Percentiles rank a stretch among this genome's conserved stretches.
These are phyloP conservation scores for Aradus depressus DNA, from an alignment of 2,888 invertebrate species.

Conservation along the genomic window DNA sequence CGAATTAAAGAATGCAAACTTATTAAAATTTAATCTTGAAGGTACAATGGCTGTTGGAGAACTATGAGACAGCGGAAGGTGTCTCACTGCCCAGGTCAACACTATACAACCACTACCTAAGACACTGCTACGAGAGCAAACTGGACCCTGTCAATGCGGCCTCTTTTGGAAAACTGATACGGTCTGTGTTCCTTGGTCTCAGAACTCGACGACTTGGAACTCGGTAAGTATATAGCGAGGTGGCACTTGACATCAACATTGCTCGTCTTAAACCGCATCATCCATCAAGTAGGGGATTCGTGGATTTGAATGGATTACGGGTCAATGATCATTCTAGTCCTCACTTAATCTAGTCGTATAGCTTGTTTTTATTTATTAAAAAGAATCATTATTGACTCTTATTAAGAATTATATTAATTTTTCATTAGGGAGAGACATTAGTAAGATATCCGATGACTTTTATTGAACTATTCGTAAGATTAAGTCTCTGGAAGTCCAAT, in stretches of 20 bases:
- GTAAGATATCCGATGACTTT: no score
- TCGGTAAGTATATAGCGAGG: conserved; percentile 42
- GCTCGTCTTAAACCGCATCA: no score
- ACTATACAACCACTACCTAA: conserved; percentile 90
- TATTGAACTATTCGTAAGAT: no score
- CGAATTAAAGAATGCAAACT: no score
- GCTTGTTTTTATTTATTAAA: no score
- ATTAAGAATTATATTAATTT: no score
- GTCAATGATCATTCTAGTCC: not conserved
- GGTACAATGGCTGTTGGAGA: conserved; percentile 92
- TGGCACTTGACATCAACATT: no score
- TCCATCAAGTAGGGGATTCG: no score
- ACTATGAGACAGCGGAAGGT: conserved; percentile 96
- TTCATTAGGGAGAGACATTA: no score
- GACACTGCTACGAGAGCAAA: conserved; percentile 86
- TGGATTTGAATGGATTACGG: no score
- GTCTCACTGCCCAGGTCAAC: conserved; percentile 89
- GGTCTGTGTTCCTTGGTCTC: conserved; percentile 93
- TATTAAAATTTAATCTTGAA: conserved; percentile 34
- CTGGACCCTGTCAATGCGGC: conserved; percentile 98
- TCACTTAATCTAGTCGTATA: not conserved
- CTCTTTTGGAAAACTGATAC: conserved; percentile 96
- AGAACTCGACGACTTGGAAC: conserved; percentile 91
- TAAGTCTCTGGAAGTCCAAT: no score
- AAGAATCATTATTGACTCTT: no score